A percentile compares a stretch with the other conserved stretches of the same genome.
These are phyloP conservation scores for Andrena dorsata DNA, from an alignment of 2,888 invertebrate species.

Conservation along the genomic window DNA sequence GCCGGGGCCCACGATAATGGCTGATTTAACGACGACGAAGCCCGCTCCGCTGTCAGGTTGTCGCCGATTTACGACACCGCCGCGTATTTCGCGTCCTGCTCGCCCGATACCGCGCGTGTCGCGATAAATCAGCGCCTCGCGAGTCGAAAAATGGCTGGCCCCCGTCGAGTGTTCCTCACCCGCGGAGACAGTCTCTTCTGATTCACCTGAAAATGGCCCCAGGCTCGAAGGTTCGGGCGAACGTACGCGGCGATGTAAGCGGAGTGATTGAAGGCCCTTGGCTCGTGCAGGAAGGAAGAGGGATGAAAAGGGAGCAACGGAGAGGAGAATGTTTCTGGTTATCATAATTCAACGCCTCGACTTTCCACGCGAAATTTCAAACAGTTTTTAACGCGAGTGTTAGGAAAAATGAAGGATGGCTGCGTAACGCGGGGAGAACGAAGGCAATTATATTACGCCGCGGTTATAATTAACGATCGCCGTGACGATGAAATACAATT, in stretches of 20 bases:
- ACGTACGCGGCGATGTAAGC: too few species aligned
- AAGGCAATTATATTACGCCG: slow-evolving; percentile 37
- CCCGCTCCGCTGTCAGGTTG: slow-evolving; percentile 17
- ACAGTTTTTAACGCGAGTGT: slow-evolving; percentile 31
- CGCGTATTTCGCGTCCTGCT: slow-evolving; percentile 21
- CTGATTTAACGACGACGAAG: slow-evolving; percentile 45
- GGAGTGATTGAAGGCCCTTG: too few species aligned
- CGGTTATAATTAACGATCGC: slow-evolving; percentile 45
- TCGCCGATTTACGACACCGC: slow-evolving; percentile 36
- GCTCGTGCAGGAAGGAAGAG: too few species aligned
- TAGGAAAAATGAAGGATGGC: slow-evolving; percentile 12
- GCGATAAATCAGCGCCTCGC: slow-evolving; percentile 19
- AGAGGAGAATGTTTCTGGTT: neutral
- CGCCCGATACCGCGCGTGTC: slow-evolving; percentile 10
- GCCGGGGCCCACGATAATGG: slow-evolving; percentile 31
- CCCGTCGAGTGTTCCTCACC: neutral
- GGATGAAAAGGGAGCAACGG: neutral
- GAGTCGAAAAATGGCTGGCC: neutral
- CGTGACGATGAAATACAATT: slow-evolving; percentile 37
- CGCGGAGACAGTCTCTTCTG: neutral
- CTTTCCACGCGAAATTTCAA: slow-evolving; percentile 18
- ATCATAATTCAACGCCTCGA: too few species aligned
- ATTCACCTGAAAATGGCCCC: neutral
- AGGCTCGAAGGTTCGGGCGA: too few species aligned
- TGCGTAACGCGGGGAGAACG: neutral